A percentile compares a stretch with the other conserved stretches of the same genome.
phyloP scores from a whole-genome alignment of 2,888 invertebrate species.

The Eudemis profundana region DNA sequence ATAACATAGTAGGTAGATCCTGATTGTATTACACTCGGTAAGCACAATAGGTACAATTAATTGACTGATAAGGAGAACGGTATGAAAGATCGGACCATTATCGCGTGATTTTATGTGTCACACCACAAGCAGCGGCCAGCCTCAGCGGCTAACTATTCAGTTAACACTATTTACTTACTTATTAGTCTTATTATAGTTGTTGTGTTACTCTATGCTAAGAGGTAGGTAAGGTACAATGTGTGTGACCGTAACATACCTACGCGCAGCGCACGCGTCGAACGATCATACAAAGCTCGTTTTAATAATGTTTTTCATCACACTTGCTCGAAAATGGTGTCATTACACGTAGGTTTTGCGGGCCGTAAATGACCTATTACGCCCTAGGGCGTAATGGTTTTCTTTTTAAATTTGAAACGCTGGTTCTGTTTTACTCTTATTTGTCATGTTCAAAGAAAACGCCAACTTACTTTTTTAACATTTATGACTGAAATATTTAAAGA shows the following conservation, averaged over 20 bases:
- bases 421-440: too few relatives aligned
- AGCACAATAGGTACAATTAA: slow-evolving; percentile 42
- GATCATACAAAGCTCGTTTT: neutral
- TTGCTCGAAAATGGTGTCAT: too few relatives aligned
- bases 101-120: slow-evolving; percentile 47
- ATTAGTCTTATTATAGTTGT: too few relatives aligned
- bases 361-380: too few relatives aligned
- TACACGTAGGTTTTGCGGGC: too few relatives aligned
- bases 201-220: slow-evolving; percentile 1
- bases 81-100: slow-evolving; percentile 53
- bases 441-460: too few relatives aligned
- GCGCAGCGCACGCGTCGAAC: slow-evolving; percentile 16
- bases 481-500: too few relatives aligned
- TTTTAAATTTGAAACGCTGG: too few relatives aligned
- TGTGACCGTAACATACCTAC: neutral
- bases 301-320: neutral
- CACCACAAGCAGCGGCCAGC: slow-evolving; percentile 35
- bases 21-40: slow-evolving; percentile 29
- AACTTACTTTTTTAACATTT: too few relatives aligned
- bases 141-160: neutral
- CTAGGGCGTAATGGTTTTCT: too few relatives aligned
- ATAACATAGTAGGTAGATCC: slow-evolving; percentile 24
- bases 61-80: slow-evolving; percentile 49
- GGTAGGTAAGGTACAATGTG: neutral
- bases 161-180: slow-evolving; percentile 5